Conservation (phyloP, 2,113 vertebrate genomes). For the Penelope pileata region DNA sequence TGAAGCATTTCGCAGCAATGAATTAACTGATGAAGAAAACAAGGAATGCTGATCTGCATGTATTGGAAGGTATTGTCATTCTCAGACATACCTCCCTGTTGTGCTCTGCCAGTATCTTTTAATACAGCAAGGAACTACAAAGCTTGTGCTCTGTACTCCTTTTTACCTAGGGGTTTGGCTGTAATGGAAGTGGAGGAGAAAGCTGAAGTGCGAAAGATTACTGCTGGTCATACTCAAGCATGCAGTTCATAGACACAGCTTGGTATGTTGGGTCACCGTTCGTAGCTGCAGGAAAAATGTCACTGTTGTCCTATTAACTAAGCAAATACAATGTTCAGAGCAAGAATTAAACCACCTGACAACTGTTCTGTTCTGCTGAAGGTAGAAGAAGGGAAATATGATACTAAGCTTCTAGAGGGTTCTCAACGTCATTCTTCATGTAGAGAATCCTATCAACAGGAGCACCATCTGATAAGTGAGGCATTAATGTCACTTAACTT, state of each 20-base stretch:
- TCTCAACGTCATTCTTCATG: too few relatives aligned
- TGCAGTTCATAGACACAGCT: neutral
- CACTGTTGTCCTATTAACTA: too few relatives aligned
- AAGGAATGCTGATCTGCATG: neutral
- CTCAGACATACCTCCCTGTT: neutral
- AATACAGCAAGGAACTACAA: too few relatives aligned
- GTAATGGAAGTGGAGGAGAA: neutral
- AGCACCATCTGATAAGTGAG: neutral
- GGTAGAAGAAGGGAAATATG: neutral
- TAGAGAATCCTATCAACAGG: neutral
- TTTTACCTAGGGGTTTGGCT: neutral
- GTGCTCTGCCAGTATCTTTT: neutral
- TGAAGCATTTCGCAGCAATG: neutral
- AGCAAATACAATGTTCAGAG: neutral
- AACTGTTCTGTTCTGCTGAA: neutral
- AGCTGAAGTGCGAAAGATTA: neutral
- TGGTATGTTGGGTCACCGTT: accelerated
- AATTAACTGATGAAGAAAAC: neutral
- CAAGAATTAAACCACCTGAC: neutral
- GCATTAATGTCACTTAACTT: neutral
- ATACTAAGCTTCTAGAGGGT: too few relatives aligned
- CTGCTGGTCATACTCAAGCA: neutral
- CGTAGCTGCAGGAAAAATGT: neutral
- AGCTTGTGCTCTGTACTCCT: neutral
- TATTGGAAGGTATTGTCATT: neutral